Evolutionary conservation across 1,140 invertebrate species (phyloP), one percentile per base, ranked within the genome.

Genomic region (Pseudachorutes palmiensis): DNA sequence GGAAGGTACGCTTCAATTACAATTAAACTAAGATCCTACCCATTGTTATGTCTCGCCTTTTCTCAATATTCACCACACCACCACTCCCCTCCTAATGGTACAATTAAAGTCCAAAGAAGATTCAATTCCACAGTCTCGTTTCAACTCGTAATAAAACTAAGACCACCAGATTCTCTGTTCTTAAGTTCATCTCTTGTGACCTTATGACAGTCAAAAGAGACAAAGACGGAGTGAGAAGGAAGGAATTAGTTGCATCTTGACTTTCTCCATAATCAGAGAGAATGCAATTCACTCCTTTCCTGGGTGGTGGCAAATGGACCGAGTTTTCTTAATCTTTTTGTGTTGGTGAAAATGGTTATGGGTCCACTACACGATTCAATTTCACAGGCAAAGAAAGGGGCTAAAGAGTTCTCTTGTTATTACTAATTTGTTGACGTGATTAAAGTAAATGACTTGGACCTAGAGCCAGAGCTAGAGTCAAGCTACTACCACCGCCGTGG

Each of bases 1-100:
- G 72, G 72, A 57, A 71, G 68, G 72, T 74, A 65, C 32, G 41
- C 16, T 9, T 33, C 9, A 41, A 41, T 9, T 41, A 9, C 36
- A 9, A 19, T 41, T 9, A 5, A 41, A 19, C 36, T 41, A 9
- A 41, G 5, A 41, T 41, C 36, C 36, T 41, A 5, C n/a, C n/a
- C n/a, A n/a, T n/a, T n/a, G n/a, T n/a, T n/a, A n/a, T n/a, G n/a
- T n/a, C n/a, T n/a, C n/a, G n/a, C n/a, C n/a, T n/a, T n/a, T n/a
- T n/a, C n/a, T n/a, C n/a, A n/a, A n/a, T n/a, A n/a, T n/a, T n/a
- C n/a, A n/a, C n/a, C n/a, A n/a, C n/a, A n/a, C n/a, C n/a, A n/a
- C n/a, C n/a, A 28, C 29, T 26, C 14, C 19, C 9, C 41, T 19
- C 12, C n/a, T 48, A 24, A 61, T 9, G 31, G 28, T 31, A 9